These are phyloP conservation scores for Drosophila bocqueti DNA, from an alignment of 1,140 invertebrate species.

Conservation along the genomic window DNA sequence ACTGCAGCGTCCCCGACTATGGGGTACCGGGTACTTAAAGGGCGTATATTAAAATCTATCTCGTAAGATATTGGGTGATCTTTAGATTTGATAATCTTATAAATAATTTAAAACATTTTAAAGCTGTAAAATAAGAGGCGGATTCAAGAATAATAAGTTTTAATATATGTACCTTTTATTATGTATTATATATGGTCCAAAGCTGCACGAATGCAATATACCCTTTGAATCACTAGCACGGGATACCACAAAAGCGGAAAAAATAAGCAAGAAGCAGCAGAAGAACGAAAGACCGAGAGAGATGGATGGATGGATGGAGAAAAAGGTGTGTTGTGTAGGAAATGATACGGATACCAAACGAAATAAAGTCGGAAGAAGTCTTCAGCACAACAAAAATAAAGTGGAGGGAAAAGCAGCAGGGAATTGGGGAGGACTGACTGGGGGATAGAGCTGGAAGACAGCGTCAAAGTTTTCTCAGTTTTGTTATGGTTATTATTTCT, in stretches of 20 bases:
- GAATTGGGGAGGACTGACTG: neutral
- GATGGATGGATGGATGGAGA: conserved; percentile 33
- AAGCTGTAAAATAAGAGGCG: too few relatives aligned
- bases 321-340: conserved; percentile 64
- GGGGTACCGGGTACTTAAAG: neutral
- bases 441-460: conserved; percentile 27
- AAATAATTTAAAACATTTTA: too few relatives aligned
- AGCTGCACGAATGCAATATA: neutral
- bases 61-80: neutral
- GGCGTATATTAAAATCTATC: too few relatives aligned
- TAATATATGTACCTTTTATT: neutral
- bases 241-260: conserved; percentile 14
- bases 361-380: conserved; percentile 70
- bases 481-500: conserved; percentile 49
- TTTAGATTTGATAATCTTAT: neutral
- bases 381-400: conserved; percentile 41
- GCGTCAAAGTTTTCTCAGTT: conserved; percentile 69
- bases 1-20: neutral
- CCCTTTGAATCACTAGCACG: neutral
- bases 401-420: conserved; percentile 3
- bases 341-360: conserved; percentile 60
- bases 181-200: neutral
- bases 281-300: conserved; percentile 28
- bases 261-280: conserved; percentile 20
- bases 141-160: neutral